Conservation (phyloP, 2,888 invertebrate genomes). For the Chymomyza procnemis region DNA sequence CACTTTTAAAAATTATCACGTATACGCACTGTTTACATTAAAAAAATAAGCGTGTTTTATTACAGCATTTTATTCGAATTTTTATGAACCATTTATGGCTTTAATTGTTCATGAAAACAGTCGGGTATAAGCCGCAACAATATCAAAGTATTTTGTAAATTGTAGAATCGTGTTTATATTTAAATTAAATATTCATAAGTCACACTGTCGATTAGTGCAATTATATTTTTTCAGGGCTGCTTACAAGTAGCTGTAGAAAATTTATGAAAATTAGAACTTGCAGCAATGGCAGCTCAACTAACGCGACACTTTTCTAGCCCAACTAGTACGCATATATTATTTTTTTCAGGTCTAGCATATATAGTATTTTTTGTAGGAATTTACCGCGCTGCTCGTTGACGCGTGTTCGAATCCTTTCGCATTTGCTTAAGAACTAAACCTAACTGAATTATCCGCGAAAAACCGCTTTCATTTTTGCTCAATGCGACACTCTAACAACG, state of each 20-base stretch:
- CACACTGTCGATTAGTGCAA: not conserved
- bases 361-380: not conserved
- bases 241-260: not conserved
- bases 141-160: not conserved
- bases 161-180: not conserved
- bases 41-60: too few relatives aligned
- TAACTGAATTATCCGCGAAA: slow-evolving; percentile 69
- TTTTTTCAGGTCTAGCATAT: not conserved
- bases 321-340: not conserved
- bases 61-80: too few relatives aligned
- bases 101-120: too few relatives aligned
- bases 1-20: too few relatives aligned
- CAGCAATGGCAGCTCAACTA: slow-evolving; percentile 6
- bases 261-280: slow-evolving; percentile 15
- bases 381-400: slow-evolving; percentile 56
- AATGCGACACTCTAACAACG: slow-evolving; percentile 41
- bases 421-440: slow-evolving; percentile 75
- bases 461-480: slow-evolving; percentile 45
- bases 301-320: slow-evolving; percentile 10
- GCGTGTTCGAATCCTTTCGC: slow-evolving; percentile 77
- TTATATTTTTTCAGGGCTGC: not conserved
- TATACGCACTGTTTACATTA: too few relatives aligned
- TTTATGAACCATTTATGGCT: too few relatives aligned
- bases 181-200: not conserved
- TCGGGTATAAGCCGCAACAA: not conserved